Evolutionary conservation across 2,888 invertebrate species (phyloP), one percentile per base, ranked within the genome.

Genomic region (Eugnorisma glareosa): DNA sequence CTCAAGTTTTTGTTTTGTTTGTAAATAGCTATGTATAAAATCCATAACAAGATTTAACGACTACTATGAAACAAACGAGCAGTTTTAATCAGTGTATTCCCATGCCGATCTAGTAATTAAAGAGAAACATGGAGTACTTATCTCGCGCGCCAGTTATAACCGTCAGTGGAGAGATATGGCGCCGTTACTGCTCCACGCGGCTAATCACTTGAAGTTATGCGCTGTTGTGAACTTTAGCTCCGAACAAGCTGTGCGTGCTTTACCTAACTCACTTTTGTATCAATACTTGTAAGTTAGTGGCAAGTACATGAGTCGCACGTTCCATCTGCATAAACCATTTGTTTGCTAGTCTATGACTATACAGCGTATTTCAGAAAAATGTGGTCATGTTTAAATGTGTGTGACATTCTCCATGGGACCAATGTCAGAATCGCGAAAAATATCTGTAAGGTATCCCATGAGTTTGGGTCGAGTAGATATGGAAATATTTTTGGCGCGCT

Each of bases 71-170:
- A 64, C 45, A 68, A 43, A 68, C 64, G 37, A 68, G 37, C 68
- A 66, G 28, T 78, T 69, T 83, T 61, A 81, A 69, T 83, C 79
- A 77, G 45, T 83, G 57, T 67, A 48, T 59, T 69, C 35, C 64
- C 64, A 72, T 71, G 64, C 61, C 64, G 48, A 75, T 43, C 61
- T 61, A 80, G 71, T 79, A 68, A 79, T 72, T 79, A 84, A 75
- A 84, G 66, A 75, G 80, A 84, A 79, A 82, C 80, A 79, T 72
- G 54, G 54, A 71, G 74, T 54, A 79, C 54, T 57, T 69, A 79
- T 79, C 71, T 67, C 37, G 15, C 68, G 37, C 67, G 13, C 61
- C 51, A 75, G 75, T 80, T 83, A 61, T 68, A 79, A 71, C 72
- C 66, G 84, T 67, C 79, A 63, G 73, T 31, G 57, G 61, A 75